Evolutionary conservation across 2,113 vertebrate genomes (phyloP), one percentile per base, ranked within the genome.

Genomic region (Muntiacus muntjak): DNA sequence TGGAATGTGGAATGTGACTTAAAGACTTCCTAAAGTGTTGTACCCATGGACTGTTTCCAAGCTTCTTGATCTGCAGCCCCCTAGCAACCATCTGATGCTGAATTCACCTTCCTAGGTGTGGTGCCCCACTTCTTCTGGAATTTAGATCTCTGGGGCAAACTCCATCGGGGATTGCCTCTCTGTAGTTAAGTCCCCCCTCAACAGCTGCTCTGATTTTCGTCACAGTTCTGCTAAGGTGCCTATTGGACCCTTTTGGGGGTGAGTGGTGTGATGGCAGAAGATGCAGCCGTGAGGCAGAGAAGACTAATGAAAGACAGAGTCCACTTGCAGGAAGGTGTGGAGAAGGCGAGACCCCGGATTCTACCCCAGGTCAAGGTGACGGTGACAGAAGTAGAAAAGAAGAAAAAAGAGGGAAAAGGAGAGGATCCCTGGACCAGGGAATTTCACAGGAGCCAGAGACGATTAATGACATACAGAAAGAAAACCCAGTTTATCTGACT

Each of bases 401-500:
- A 45, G 89, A 79, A 50, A 87, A 45, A 91, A 79, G 86, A 96
- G 16, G 23, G 43, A 97, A 81, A 28, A 26, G 58, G 3, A 45
- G 54, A 96, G 58, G 95, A 43, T 97, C 90, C 54, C 97, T 3
- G 88, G 82, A 23, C 15, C 19, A 93, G 82, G 62, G 47, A 92
- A 92, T 96, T 92, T 95, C 43, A 91, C 19, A 96, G 89, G 82
- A 95, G 95, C 40, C 64, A 71, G 96, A 87, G 50, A 96, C 91
- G 67, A 97, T 36, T 86, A 36, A 92, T n/a, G 30, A 91, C 19
- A 62, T 1, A 84, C 16, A 86, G 43, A 67, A 82, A 76, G 87
- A 88, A 67, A 79, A 6, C 19, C 25, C n/a, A 95, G 79, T 58
- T 97, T 90, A 95, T 95, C 84, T 97, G 92, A 93, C 87, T 91